These are phyloP conservation scores for Chaunax sp. DNA, from an alignment of 2,797 vertebrate genomes.

Conservation along the genomic window DNA sequence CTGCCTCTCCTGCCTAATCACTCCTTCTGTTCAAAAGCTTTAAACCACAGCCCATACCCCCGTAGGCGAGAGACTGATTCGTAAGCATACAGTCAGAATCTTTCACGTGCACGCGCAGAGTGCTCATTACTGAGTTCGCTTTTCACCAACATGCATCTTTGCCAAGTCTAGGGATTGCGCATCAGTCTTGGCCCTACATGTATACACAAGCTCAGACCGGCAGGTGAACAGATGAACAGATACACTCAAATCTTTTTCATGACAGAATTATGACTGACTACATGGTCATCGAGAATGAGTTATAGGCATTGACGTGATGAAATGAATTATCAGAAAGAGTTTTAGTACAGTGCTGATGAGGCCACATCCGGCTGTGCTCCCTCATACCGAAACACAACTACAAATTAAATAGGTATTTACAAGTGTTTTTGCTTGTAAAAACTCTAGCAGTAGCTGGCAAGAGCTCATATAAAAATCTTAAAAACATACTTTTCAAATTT, in stretches of 20 bases:
- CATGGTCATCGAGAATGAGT: constrained; percentile 28
- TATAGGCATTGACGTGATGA: constrained; percentile 8
- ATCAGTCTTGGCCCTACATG: constrained; percentile 64
- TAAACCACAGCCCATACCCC: constrained; percentile 71
- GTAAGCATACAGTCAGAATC: constrained; percentile 51
- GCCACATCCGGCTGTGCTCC: background rate
- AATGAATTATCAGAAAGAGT: constrained; percentile 31
- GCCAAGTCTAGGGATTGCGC: constrained; percentile 51
- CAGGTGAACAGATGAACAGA: constrained; percentile 47
- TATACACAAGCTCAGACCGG: constrained; percentile 60
- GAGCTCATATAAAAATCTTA: constrained; percentile 21
- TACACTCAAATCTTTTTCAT: constrained; percentile 33
- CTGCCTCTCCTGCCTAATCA: constrained; percentile 64
- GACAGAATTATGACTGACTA: constrained; percentile 46
- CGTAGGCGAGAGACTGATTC: constrained; percentile 52
- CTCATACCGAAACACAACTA: constrained; percentile 21
- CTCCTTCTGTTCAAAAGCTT: constrained; percentile 64
- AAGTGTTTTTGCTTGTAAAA: constrained; percentile 36
- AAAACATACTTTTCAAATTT: constrained; percentile 27
- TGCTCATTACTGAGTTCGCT: constrained; percentile 61
- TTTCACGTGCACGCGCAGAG: constrained; percentile 42
- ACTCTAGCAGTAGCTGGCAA: constrained; percentile 42
- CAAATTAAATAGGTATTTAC: constrained; percentile 37
- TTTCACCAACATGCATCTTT: constrained; percentile 63
- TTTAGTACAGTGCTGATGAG: constrained; percentile 10